These are phyloP conservation scores for Chrysolina americana DNA, from an alignment of 2,888 invertebrate species.

Conservation along the genomic window DNA sequence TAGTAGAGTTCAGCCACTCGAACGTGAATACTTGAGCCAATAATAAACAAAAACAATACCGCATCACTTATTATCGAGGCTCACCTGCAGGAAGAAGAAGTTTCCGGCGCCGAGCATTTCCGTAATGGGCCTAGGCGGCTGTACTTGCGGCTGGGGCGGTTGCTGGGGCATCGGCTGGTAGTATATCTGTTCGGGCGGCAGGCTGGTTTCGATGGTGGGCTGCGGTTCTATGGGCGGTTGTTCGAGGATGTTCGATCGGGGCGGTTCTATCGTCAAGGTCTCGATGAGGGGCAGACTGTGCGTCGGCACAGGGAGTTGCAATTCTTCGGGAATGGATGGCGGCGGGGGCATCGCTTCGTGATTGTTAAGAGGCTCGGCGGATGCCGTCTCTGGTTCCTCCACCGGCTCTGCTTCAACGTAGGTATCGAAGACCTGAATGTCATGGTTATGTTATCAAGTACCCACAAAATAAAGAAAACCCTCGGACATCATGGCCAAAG, in stretches of 20 bases:
- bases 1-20: too few species aligned
- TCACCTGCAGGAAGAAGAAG: conserved; percentile 86
- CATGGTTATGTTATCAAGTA: too few species aligned
- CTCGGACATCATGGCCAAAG: too few species aligned
- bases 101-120: conserved; percentile 85
- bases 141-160: conserved; percentile 58
- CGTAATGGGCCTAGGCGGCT: conserved; percentile 77
- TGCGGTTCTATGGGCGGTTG: conserved; percentile 45
- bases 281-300: conserved; percentile 63
- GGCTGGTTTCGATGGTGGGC: conserved; percentile 45
- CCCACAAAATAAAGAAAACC: too few species aligned
- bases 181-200: conserved; percentile 67
- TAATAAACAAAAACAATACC: too few species aligned
- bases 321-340: conserved; percentile 43
- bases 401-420: conserved; percentile 36
- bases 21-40: too few species aligned
- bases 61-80: neutral
- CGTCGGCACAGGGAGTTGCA: conserved; percentile 38
- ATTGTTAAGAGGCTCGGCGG: conserved; percentile 43
- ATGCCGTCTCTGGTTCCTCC: conserved; percentile 38
- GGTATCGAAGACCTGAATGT: neutral
- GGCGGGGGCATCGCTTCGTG: conserved; percentile 24
- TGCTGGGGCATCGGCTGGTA: conserved; percentile 70
- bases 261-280: conserved; percentile 57
- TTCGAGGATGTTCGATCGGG: neutral